Evolutionary conservation across 1,140 invertebrate species (phyloP), one percentile per base, ranked within the genome.

Genomic region (Samia ricini): DNA sequence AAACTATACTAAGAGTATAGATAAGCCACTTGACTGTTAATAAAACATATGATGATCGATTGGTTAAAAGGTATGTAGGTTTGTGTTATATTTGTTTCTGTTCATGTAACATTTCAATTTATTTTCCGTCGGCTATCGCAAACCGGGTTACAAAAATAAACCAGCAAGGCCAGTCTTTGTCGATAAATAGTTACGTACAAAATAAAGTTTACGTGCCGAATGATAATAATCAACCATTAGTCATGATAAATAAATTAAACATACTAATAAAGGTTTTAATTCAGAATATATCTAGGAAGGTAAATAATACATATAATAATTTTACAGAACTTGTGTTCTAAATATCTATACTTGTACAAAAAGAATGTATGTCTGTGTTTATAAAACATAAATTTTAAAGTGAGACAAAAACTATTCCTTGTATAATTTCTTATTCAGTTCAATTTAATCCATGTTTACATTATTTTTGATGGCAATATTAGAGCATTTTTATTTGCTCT

Each of bases 141-240:
- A 42, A 42, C 33, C 33, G 33, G 33, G 33, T 42, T 42, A 42
- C 33, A 42, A 42, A 42, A 42, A 42, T 42, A 42, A 42, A 42
- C 33, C 33, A 42, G 33, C 33, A 42, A 42, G 33, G 33, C 33
- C 33, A 42, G 12, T 42, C 33, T 12, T 42, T 42, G 33, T 42
- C 33, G 33, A 42, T 42, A 42, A 42, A 42, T 42, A 42, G 33
- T 42, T 42, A 42, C 33, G 33, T 42, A 10, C 33, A 42, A 42
- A 42, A 42, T 15, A 42, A 42, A 42, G 12, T 42, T 42, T 42
- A 42, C 33, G 33, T 42, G 33, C 10, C n/a, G 33, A 42, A 15
- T 42, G 33, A 42, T 42, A 42, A 15, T 42, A 15, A 42, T 42
- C 33, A 42, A 42, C 12, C 33, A 42, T 42, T 42, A 42, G 33